A percentile compares a stretch with the other conserved stretches of the same genome.
Conservation (phyloP, 2,888 invertebrate species). For the Bellardia pandia region DNA sequence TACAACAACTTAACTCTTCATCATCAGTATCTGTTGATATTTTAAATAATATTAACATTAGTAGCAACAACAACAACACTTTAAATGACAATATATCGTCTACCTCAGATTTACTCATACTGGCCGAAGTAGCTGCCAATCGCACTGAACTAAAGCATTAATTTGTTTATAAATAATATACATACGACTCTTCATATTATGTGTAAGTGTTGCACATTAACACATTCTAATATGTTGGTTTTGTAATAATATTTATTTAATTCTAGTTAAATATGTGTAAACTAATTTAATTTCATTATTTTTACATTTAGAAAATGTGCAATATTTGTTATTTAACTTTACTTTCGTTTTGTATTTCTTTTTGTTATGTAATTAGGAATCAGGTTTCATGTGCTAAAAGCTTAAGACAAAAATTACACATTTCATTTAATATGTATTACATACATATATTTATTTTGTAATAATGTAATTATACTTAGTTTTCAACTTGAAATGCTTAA, state of each 20-base stretch:
- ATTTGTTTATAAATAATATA: not conserved
- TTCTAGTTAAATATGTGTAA: constrained; percentile 34
- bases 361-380: constrained; percentile 15
- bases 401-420: no score
- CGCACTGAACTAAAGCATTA: constrained; percentile 81
- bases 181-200: no score
- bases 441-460: no score
- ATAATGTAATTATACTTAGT: no score
- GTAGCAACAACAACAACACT: constrained; percentile 41
- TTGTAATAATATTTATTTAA: constrained; percentile 33
- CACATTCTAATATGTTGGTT: not conserved
- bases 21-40: constrained; percentile 52
- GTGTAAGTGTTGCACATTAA: not conserved
- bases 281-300: constrained; percentile 25
- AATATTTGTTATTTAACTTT: constrained; percentile 55
- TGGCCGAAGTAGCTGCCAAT: constrained; percentile 84
- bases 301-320: constrained; percentile 50
- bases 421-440: no score
- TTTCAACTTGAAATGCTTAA: no score
- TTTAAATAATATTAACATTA: constrained; percentile 41
- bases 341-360: not conserved
- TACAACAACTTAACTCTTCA: constrained; percentile 39
- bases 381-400: not conserved
- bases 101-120: constrained; percentile 83
- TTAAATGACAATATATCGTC: constrained; percentile 77